These are phyloP conservation scores for Planiliza haematocheilus DNA, from an alignment of 2,113 vertebrate genomes.

Conservation along the genomic window DNA sequence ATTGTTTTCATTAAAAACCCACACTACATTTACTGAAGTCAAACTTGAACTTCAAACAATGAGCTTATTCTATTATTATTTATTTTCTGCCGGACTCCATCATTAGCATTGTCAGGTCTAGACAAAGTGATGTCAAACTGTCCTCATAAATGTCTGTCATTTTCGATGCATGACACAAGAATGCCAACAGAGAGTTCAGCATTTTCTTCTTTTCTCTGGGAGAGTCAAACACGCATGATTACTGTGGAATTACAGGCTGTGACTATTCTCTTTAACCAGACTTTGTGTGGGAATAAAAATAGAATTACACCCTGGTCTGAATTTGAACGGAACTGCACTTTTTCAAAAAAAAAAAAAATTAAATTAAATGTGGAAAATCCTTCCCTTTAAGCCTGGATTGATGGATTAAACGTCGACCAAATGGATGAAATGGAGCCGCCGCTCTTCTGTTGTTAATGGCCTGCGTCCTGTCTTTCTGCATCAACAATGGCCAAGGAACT, in stretches of 20 bases:
- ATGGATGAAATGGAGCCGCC: slow-evolving; percentile 34
- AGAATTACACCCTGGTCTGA: slow-evolving; percentile 18
- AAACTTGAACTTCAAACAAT: no score
- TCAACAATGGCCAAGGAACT: slow-evolving; percentile 77
- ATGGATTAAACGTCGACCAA: slow-evolving; percentile 35
- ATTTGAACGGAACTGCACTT: neutral
- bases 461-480: slow-evolving; percentile 68
- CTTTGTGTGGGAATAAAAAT: slow-evolving; percentile 27
- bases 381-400: slow-evolving; percentile 36
- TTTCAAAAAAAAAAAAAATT: neutral
- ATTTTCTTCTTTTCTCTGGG: slow-evolving; percentile 3
- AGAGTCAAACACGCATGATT: slow-evolving; percentile 3
- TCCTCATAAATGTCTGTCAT: slow-evolving; percentile 47
- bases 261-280: slow-evolving; percentile 49
- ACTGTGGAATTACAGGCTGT: slow-evolving; percentile 36
- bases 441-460: slow-evolving; percentile 41
- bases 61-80: no score
- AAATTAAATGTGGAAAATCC: slow-evolving; percentile 20
- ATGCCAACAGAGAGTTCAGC: neutral
- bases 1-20: no score
- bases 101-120: no score
- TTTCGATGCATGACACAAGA: slow-evolving; percentile 4
- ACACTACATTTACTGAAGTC: no score
- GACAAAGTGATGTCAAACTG: slow-evolving; percentile 18
- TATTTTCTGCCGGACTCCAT: no score